These are phyloP conservation scores for Cyphomyrus plagiostoma DNA, from an alignment of 2,113 vertebrate genomes.

Conservation along the genomic window DNA sequence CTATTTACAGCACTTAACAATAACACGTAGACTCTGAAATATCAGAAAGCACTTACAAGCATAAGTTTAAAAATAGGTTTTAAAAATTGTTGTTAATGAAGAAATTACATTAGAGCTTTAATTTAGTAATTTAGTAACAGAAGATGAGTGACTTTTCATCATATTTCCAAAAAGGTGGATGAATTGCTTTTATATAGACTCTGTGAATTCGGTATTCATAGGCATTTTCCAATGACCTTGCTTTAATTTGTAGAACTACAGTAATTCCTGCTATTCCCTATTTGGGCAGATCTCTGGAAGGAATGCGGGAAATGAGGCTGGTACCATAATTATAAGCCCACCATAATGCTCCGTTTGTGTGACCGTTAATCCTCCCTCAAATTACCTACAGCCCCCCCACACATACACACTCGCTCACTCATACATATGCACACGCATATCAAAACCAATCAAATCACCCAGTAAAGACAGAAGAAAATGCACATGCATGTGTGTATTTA, in stretches of 20 bases:
- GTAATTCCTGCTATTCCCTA: neutral
- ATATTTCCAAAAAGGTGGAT: neutral
- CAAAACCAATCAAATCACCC: neutral
- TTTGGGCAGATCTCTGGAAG: neutral
- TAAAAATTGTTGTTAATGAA: neutral
- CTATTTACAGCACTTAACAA: neutral
- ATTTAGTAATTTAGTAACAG: neutral
- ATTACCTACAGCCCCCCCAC: neutral
- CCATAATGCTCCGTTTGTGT: neutral
- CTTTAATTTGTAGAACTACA: neutral
- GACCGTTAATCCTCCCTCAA: neutral
- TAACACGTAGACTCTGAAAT: neutral
- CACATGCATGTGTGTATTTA: neutral
- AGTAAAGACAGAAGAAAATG: neutral
- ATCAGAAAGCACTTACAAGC: neutral
- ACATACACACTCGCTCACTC: neutral
- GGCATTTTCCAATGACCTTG: neutral
- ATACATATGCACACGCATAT: neutral
- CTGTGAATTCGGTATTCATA: neutral
- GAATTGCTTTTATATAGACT: neutral
- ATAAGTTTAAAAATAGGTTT: neutral
- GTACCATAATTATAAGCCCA: neutral
- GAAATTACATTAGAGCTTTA: neutral
- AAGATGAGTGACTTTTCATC: neutral
- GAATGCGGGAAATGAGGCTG: neutral